These are phyloP conservation scores for Pycnonotus jocosus DNA, from an alignment of 2,113 vertebrate species.

Conservation along the genomic window DNA sequence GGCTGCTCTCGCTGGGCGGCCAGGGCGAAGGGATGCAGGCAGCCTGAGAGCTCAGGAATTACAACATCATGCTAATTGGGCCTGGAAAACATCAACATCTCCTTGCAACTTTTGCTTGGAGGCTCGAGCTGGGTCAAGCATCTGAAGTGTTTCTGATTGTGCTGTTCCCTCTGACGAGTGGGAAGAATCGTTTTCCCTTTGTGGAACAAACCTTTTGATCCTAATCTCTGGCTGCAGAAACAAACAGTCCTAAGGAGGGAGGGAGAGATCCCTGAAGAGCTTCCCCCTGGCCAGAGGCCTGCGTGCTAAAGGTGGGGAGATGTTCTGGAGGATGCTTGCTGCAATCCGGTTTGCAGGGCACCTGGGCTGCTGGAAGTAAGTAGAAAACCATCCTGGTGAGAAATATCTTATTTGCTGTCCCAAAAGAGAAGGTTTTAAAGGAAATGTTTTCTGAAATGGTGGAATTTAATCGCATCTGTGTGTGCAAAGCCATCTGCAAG, in stretches of 20 bases:
- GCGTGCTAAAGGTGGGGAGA: background rate
- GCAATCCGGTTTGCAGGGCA: background rate
- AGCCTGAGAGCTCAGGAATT: slow-evolving; percentile 17
- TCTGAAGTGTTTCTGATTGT: background rate
- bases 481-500: background rate
- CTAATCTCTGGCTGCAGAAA: background rate
- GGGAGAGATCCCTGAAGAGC: background rate
- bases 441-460: background rate
- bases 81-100: slow-evolving; percentile 13
- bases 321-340: background rate
- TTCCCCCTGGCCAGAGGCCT: background rate
- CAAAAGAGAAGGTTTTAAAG: background rate
- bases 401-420: background rate
- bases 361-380: background rate
- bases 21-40: background rate
- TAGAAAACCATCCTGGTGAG: background rate
- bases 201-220: background rate
- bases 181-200: background rate
- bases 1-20: background rate
- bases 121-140: background rate
- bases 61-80: slow-evolving; percentile 13
- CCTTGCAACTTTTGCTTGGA: background rate
- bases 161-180: background rate
- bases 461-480: accelerated
- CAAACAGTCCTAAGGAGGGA: background rate